phyloP scores from a whole-genome alignment of 2,797 vertebrate species.

The Hyperoplus immaculatus region DNA sequence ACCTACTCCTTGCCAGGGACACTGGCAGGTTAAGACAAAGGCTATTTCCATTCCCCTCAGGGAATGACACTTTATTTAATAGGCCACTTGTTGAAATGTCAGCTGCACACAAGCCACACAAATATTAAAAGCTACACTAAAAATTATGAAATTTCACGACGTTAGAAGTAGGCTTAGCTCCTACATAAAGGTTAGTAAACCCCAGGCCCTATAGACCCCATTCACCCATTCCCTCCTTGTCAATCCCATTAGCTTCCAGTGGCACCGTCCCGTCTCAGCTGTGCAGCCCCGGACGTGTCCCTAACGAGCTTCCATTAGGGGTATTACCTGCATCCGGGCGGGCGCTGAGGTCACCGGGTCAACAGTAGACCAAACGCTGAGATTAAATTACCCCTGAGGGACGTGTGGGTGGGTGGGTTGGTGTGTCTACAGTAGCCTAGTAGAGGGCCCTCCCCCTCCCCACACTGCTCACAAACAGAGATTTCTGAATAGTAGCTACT shows the following conservation, averaged over 20 bases:
- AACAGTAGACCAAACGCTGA: conserved; percentile 72
- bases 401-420: conserved; percentile 28
- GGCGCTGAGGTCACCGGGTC: conserved; percentile 77
- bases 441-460: background rate
- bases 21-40: conserved; percentile 17
- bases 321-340: conserved; percentile 83
- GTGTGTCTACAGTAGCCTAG: conserved; percentile 37
- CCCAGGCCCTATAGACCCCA: background rate
- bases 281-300: conserved; percentile 68
- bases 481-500: conserved; percentile 36
- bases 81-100: conserved; percentile 35
- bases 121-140: conserved; percentile 23
- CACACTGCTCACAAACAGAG: conserved; percentile 29
- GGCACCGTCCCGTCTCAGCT: conserved; percentile 74
- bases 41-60: conserved; percentile 2
- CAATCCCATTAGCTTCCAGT: conserved; percentile 77
- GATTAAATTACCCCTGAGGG: conserved; percentile 84
- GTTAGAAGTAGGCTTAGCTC: conserved; percentile 34
- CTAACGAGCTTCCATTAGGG: conserved; percentile 84
- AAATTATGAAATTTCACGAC: conserved; percentile 37
- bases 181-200: conserved; percentile 47
- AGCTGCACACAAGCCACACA: conserved; percentile 13
- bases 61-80: conserved; percentile 15
- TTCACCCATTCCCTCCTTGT: conserved; percentile 52
- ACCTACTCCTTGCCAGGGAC: background rate